Evolutionary conservation across 2,113 vertebrate species (phyloP).

Genomic region (Callopanchax toddi): DNA sequence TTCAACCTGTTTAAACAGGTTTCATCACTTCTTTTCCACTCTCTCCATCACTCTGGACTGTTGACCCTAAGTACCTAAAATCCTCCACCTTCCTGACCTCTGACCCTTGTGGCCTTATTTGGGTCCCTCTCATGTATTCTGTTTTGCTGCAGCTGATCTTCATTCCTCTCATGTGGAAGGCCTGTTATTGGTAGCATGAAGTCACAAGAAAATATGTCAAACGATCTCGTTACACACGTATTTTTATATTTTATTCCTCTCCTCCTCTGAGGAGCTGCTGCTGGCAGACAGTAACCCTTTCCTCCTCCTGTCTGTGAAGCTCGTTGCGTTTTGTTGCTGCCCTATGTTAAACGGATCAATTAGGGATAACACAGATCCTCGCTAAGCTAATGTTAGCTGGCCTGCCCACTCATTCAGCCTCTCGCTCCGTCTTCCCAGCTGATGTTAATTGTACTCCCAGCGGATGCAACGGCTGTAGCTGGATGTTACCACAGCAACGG

Average conservation of each 20-base stretch:
- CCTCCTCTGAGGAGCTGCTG: not conserved
- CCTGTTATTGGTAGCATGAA: too few relatives aligned
- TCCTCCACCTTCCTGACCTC: too few relatives aligned
- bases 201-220: not conserved
- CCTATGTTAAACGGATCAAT: slow-evolving; percentile 61
- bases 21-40: too few relatives aligned
- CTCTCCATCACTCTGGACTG: too few relatives aligned
- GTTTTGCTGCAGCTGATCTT: too few relatives aligned
- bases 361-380: slow-evolving; percentile 52
- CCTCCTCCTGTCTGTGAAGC: slow-evolving; percentile 3
- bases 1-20: too few relatives aligned
- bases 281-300: not conserved
- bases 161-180: too few relatives aligned
- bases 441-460: slow-evolving; percentile 41
- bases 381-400: slow-evolving; percentile 49
- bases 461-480: slow-evolving; percentile 22
- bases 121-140: too few relatives aligned
- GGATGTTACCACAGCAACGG: slow-evolving; percentile 53
- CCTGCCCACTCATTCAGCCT: slow-evolving; percentile 38
- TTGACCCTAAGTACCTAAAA: too few relatives aligned
- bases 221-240: not conserved
- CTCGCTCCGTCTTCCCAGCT: slow-evolving; percentile 41
- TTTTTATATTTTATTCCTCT: not conserved
- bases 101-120: too few relatives aligned
- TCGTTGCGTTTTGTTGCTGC: slow-evolving; percentile 14